phyloP scores from a whole-genome alignment of 2,797 vertebrate species.

The Myotis pilosus region DNA sequence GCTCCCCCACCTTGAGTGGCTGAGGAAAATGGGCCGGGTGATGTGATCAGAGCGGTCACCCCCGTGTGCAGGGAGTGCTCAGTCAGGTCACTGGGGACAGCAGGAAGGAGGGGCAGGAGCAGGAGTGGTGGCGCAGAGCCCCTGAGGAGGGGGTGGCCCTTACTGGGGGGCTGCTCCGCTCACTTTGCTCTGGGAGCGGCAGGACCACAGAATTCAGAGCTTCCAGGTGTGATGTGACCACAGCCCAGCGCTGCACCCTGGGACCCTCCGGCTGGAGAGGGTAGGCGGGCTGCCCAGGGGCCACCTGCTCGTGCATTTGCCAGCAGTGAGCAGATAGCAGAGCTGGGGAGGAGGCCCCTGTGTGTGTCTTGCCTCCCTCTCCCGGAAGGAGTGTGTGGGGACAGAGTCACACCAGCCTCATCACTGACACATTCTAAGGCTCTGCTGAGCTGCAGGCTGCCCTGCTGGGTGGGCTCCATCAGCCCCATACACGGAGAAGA shows the following conservation, averaged over 20 bases:
- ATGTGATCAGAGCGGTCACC: background rate
- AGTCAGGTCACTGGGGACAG: background rate
- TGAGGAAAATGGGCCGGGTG: background rate
- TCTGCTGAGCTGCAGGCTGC: background rate
- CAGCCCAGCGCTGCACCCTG: background rate
- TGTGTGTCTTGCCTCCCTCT: background rate
- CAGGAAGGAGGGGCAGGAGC: background rate
- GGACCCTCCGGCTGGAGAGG: background rate
- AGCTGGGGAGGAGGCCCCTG: background rate
- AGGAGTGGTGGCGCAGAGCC: background rate
- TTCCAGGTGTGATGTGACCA: accelerated
- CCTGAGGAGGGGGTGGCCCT: background rate
- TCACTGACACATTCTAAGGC: background rate
- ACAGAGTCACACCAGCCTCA: background rate
- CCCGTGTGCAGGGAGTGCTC: background rate
- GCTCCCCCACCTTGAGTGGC: background rate
- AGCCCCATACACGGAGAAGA: accelerated
- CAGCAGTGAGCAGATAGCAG: accelerated
- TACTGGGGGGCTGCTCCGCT: background rate
- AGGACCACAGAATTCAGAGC: background rate
- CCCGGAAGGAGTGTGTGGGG: background rate
- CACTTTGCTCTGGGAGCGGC: accelerated
- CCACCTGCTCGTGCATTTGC: background rate
- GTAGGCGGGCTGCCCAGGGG: background rate
- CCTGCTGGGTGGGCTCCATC: background rate